phyloP scores from a whole-genome alignment of 2,113 vertebrate species.

The Acanthochromis polyacanthus region DNA sequence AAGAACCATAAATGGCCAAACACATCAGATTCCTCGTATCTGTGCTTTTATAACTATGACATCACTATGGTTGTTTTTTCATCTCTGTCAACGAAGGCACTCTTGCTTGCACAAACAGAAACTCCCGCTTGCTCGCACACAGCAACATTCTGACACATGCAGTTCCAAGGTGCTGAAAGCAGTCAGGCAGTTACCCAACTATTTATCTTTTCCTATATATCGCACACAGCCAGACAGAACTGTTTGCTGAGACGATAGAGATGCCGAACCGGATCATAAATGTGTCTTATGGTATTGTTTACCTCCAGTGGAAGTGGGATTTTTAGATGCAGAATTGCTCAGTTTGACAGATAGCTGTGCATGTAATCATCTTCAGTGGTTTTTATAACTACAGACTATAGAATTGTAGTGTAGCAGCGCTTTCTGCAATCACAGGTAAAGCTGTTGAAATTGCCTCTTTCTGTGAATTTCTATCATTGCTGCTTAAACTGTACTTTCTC shows the following conservation, averaged over 20 bases:
- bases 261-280: constrained; percentile 36
- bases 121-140: neutral
- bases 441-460: too few relatives aligned
- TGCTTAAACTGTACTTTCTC: neutral
- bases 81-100: neutral
- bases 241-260: constrained; percentile 28
- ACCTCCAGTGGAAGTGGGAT: constrained; percentile 13
- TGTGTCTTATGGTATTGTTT: constrained; percentile 36
- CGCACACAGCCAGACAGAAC: neutral
- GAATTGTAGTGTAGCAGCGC: neutral
- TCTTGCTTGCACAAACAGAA: neutral
- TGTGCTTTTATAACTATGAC: neutral
- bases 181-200: neutral
- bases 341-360: constrained; percentile 1
- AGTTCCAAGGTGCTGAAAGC: neutral
- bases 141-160: constrained; percentile 28
- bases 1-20: neutral
- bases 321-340: neutral
- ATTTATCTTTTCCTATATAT: constrained; percentile 39
- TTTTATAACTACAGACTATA: constrained; percentile 21
- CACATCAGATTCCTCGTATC: neutral
- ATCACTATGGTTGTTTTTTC: neutral
- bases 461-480: neutral
- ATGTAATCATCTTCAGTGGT: neutral
- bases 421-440: too few relatives aligned